A percentile compares a stretch with the other conserved stretches of the same genome.
These are phyloP conservation scores for Netelia melanura DNA, from an alignment of 2,888 invertebrate species.

Conservation along the genomic window DNA sequence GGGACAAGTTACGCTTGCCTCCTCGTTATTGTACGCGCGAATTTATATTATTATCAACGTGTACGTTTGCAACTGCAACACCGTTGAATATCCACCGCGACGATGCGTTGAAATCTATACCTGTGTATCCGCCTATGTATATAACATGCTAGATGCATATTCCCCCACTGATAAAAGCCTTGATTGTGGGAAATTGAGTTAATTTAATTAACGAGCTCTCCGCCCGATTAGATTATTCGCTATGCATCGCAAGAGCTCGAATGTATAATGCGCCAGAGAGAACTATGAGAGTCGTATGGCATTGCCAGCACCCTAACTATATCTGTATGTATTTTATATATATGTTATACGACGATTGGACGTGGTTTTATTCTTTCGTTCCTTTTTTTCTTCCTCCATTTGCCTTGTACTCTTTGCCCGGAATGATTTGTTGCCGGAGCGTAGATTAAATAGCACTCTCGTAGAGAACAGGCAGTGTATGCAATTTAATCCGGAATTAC, in stretches of 20 bases:
- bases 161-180: constrained; percentile 50
- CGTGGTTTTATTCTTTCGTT: constrained; percentile 14
- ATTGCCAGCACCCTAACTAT: not conserved
- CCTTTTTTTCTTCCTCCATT: not conserved
- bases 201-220: constrained; percentile 60
- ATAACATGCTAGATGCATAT: constrained; percentile 15
- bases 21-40: constrained; percentile 48
- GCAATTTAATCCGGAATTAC: constrained; percentile 50
- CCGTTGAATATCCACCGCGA: not conserved
- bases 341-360: constrained; percentile 22
- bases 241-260: constrained; percentile 32
- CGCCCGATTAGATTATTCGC: constrained; percentile 57
- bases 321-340: not conserved
- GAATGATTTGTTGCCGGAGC: constrained; percentile 41
- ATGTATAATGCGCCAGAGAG: constrained; percentile 23
- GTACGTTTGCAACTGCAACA: not conserved
- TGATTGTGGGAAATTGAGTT: constrained; percentile 58
- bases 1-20: constrained; percentile 30
- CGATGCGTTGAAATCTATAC: not conserved
- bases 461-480: constrained; percentile 19
- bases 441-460: constrained; percentile 39
- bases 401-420: constrained; percentile 23
- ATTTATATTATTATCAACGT: constrained; percentile 45
- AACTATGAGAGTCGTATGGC: constrained; percentile 1
- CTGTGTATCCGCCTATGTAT: not conserved